Percentiles rank a stretch among this genome's conserved stretches.
These are phyloP conservation scores for Nomada fucata DNA, from an alignment of 2,888 invertebrate genomes.

Conservation along the genomic window DNA sequence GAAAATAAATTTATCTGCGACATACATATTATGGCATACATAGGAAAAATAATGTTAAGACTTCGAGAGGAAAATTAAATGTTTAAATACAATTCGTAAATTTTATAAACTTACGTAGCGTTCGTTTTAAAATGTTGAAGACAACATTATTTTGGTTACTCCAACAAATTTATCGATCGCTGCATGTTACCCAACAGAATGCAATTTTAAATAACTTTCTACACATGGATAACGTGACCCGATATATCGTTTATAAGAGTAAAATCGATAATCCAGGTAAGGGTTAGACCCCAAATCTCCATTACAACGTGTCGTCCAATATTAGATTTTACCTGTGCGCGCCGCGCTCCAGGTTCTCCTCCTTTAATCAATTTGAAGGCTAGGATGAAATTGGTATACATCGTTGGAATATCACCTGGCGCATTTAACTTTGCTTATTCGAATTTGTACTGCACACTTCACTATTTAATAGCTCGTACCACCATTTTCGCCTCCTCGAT, in stretches of 20 bases:
- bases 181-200: not conserved
- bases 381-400: slow-evolving; percentile 21
- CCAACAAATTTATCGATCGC: too few relatives aligned
- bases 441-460: too few relatives aligned
- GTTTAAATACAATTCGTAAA: too few relatives aligned
- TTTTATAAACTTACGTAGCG: too few relatives aligned
- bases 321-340: slow-evolving; percentile 37
- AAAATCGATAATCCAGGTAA: slow-evolving; percentile 38
- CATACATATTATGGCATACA: too few relatives aligned
- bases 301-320: slow-evolving; percentile 37
- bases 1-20: too few relatives aligned
- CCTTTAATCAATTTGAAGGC: slow-evolving; percentile 20
- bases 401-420: not conserved
- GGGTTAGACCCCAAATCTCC: slow-evolving; percentile 41
- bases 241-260: slow-evolving; percentile 20
- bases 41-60: too few relatives aligned
- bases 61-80: too few relatives aligned
- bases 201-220: slow-evolving; percentile 20
- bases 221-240: not conserved
- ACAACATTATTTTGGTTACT: too few relatives aligned
- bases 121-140: too few relatives aligned
- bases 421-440: not conserved
- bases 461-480: too few relatives aligned
- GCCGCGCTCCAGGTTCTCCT: slow-evolving; percentile 1
- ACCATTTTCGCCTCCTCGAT: too few relatives aligned